These are phyloP conservation scores for Cromileptes altivelis DNA, from an alignment of 2,113 vertebrate species.

Conservation along the genomic window DNA sequence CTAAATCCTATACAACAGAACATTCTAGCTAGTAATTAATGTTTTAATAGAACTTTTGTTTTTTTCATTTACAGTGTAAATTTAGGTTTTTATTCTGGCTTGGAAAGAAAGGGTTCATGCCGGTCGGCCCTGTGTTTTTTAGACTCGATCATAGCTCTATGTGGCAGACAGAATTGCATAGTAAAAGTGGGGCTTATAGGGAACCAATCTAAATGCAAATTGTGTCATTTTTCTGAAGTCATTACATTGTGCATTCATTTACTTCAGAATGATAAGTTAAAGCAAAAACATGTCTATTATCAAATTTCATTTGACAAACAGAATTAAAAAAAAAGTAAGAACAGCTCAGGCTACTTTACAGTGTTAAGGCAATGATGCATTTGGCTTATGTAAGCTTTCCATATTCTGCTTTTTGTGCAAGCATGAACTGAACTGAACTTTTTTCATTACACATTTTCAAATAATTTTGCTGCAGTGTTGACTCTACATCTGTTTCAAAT, in stretches of 20 bases:
- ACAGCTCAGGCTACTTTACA: conserved; percentile 5
- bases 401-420: background rate
- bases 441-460: background rate
- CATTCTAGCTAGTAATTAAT: no score
- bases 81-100: no score
- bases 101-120: no score
- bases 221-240: background rate
- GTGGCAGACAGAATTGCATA: no score
- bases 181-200: background rate
- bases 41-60: no score
- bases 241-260: no score
- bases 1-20: no score
- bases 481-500: conserved; percentile 41
- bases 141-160: no score
- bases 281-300: no score
- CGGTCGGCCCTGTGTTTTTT: no score
- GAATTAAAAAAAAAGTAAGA: conserved; percentile 10
- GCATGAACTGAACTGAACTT: conserved; percentile 1
- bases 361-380: background rate
- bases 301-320: conserved; percentile 37
- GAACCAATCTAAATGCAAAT: background rate
- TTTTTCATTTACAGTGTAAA: no score
- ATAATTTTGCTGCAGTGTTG: conserved; percentile 3
- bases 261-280: no score
- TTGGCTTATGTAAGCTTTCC: background rate